These are phyloP conservation scores for Calypte anna DNA, from an alignment of 2,113 vertebrate species.

Conservation along the genomic window DNA sequence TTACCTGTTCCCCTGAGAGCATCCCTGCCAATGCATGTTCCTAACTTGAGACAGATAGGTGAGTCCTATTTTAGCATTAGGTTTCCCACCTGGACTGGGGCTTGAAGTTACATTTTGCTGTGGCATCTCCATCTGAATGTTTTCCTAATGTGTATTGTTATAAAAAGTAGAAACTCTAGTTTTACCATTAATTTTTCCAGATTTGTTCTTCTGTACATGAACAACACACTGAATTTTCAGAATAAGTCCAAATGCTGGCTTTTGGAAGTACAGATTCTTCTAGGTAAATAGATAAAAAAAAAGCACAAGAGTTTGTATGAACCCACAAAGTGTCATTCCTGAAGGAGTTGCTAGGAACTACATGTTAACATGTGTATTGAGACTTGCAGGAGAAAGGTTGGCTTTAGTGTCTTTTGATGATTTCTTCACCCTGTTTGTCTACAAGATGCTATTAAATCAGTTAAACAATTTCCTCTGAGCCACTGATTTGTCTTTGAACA, in stretches of 20 bases:
- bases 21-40: neutral
- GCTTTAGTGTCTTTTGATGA: neutral
- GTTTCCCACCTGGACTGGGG: neutral
- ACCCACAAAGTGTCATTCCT: neutral
- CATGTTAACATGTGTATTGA: neutral
- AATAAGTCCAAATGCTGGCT: neutral
- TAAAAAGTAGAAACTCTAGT: neutral
- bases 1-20: neutral
- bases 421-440: neutral
- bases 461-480: neutral
- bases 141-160: neutral
- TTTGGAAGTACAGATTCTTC: neutral
- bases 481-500: neutral
- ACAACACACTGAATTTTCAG: neutral
- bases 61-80: neutral
- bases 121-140: neutral
- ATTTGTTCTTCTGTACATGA: neutral
- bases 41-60: neutral
- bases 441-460: neutral
- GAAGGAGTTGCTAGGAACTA: neutral
- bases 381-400: neutral
- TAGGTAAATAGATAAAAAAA: neutral
- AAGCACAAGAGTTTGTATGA: neutral
- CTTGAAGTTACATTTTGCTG: neutral
- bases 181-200: neutral